Evolutionary conservation across 1,140 invertebrate species (phyloP), one percentile per base, ranked within the genome.

Genomic region (Euglossa dilemma): DNA sequence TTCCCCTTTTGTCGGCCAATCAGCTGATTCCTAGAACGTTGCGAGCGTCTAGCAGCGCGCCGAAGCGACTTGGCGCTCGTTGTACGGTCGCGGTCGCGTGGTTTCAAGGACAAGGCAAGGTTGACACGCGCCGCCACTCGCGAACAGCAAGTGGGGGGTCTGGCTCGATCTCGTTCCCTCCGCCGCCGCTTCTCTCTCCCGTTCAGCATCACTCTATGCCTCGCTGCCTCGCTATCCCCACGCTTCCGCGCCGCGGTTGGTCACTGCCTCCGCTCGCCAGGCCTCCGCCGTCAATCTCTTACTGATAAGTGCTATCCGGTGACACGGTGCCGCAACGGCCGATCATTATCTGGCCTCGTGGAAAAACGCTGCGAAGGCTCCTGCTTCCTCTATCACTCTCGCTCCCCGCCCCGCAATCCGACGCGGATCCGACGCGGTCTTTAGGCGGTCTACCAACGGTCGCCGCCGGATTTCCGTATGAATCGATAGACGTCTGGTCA

Each of bases 101-200:
- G 90, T 93, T 93, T 93, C 93, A 94, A 94, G 93, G 93, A 92
- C 92, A 93, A 90, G 89, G 81, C 93, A 94, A 94, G 93, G 93
- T 94, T 94, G 93, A 94, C 93, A 94, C 93, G 93, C 93, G 93
- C 92, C 92, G 89, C 88, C 86, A 90, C 90, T 93, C 91, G 88
- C 90, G 87, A 90, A 78, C 81, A 83, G 80, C 75, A 71, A 88
- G 91, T 92, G 90, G 90, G 91, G 85, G 87, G 88, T 90, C 89
- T 74, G 36, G 75, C 84, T 72, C 82, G 72, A 59, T 85, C 63
- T 67, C 76, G 12, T 75, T 69, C 70, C 52, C 71, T 73, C 77
- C 63, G 14, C 16, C 36, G 45, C 45, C 16, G 18, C 56, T 23
- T 72, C 66, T 54, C 64, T 50, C 67, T 63, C 81, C 63, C 73